Evolutionary conservation across 2,797 vertebrate genomes (phyloP).

Genomic region (Ctenochaetus hawaiiensis): DNA sequence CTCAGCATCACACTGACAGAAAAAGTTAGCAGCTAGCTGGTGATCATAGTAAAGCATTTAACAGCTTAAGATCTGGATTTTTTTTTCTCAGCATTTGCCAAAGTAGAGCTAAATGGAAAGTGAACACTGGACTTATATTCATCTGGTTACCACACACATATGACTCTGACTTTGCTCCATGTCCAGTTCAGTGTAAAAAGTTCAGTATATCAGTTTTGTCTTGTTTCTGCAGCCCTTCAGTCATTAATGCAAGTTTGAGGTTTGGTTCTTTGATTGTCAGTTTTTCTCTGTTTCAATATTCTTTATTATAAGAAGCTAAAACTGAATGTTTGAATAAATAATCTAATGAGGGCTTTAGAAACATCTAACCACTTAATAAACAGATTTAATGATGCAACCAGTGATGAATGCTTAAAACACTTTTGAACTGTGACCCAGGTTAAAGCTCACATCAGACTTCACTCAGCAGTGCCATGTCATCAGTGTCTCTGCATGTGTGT

Average conservation of each 20-base stretch:
- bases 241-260: too few species aligned
- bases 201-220: neutral
- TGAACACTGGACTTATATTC: neutral
- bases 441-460: constrained; percentile 12
- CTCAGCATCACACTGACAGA: too few species aligned
- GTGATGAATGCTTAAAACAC: neutral
- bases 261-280: too few species aligned
- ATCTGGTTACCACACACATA: neutral
- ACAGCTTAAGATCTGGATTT: too few species aligned
- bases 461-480: constrained; percentile 34
- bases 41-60: neutral
- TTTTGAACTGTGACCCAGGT: constrained; percentile 5
- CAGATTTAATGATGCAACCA: neutral
- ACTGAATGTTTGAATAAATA: neutral
- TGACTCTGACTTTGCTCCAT: neutral
- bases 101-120: neutral
- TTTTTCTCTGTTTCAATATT: too few species aligned
- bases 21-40: neutral
- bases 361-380: too few species aligned
- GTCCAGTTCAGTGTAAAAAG: neutral
- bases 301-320: too few species aligned
- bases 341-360: neutral
- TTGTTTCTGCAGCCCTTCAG: too few species aligned
- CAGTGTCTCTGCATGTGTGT: constrained; percentile 48
- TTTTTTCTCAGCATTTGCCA: neutral